Evolutionary conservation across 2,888 invertebrate genomes (phyloP).

Genomic region (Euzophera pinguis): DNA sequence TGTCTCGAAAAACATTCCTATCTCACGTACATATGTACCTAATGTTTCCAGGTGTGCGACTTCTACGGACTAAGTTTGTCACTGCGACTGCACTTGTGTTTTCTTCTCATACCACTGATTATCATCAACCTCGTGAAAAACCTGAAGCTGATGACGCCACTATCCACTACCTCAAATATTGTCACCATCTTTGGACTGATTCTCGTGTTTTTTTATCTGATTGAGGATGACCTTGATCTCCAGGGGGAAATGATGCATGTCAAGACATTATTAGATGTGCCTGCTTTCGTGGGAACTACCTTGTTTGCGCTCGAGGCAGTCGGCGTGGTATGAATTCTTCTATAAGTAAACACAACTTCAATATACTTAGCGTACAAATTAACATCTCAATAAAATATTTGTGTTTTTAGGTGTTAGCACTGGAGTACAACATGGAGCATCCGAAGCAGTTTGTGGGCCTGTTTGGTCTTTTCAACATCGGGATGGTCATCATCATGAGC

Average conservation of each 20-base stretch:
- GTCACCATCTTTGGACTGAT: slow-evolving; percentile 85
- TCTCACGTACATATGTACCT: background rate
- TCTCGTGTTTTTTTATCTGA: slow-evolving; percentile 85
- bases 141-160: slow-evolving; percentile 87
- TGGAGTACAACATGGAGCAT: slow-evolving; percentile 95
- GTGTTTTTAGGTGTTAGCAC: slow-evolving; percentile 85
- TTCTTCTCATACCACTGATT: slow-evolving; percentile 80
- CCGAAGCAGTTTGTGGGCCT: slow-evolving; percentile 87
- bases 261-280: slow-evolving; percentile 74
- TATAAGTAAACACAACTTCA: too few species aligned
- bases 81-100: slow-evolving; percentile 78
- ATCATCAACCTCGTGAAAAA: slow-evolving; percentile 83
- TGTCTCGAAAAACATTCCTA: background rate
- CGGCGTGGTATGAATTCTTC: too few species aligned
- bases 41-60: slow-evolving; percentile 66
- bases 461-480: slow-evolving; percentile 88
- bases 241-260: slow-evolving; percentile 69
- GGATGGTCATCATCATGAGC: slow-evolving; percentile 86
- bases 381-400: too few species aligned
- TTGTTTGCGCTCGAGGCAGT: slow-evolving; percentile 92
- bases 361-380: too few species aligned
- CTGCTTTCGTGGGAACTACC: slow-evolving; percentile 92
- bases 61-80: slow-evolving; percentile 47
- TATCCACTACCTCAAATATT: slow-evolving; percentile 88
- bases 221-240: slow-evolving; percentile 81